Base-by-base conservation (phyloP, 2,113 vertebrate species). In the Opisthocomus hoazin region DNA sequence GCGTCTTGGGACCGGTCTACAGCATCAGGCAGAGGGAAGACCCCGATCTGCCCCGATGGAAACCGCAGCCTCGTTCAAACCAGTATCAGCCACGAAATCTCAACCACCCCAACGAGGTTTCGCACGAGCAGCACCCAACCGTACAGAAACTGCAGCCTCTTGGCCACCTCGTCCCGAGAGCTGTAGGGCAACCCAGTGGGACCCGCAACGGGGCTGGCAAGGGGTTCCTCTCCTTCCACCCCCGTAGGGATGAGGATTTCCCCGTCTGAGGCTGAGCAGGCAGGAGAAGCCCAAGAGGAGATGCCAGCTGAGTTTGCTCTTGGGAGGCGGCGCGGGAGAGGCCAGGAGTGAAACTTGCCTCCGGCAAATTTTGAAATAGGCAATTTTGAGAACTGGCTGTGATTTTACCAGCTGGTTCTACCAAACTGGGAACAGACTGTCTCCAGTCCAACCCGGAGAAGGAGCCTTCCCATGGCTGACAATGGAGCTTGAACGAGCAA, bases 131-230 rank as follows among this genome's bases (percentile, higher is more conserved):
- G 4, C 30, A n/a, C 12, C 30, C 27, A 29, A 36, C 27, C 1
- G 0, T 11, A 5, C 8, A 22, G 56, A 58, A 17, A 58, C 12
- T 1, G 4, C n/a, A 29, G 21, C 24, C 24, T 53, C 27, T 51
- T 2, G 2, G 0, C 19, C 18, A 7, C 39, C 32, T 43, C 5
- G 0, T 18, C 30, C 24, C 0, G 9, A 41, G 46, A 60, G 66
- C 58, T 18, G 22, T 39, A 24, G 58, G 39, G 18, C 70, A 48
- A 18, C 6, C 1, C 57, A 8, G 53, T 0, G 10, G 36, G 48
- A 41, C 43, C 12, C 21, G 63, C 22, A 41, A 7, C 0, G 22
- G 43, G 41, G 34, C 7, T 2, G 0, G 19, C 50, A 23, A 22
- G 24, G 48, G 27, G 19, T 10, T 75, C 36, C 61, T 12, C 43